Evolutionary conservation across 2,797 vertebrate species (phyloP).

Genomic region (Phrynocephalus forsythii): DNA sequence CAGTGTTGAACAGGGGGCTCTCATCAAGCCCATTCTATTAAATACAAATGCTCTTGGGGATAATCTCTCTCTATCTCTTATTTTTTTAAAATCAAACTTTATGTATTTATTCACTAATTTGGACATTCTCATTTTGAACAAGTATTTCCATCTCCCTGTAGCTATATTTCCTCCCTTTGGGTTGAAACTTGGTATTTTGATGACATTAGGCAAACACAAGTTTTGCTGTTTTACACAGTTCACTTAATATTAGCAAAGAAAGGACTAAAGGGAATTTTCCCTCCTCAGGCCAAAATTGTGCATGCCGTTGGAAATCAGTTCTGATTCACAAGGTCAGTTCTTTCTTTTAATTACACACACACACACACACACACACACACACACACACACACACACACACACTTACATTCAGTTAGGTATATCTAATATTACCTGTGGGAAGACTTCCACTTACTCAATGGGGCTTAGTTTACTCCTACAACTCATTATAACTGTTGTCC

Average conservation of each 20-base stretch:
- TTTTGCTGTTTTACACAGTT: neutral
- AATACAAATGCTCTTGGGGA: slow-evolving; percentile 18
- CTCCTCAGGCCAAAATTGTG: neutral
- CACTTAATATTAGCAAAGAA: slow-evolving; percentile 6
- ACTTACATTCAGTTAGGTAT: neutral
- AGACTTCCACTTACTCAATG: neutral
- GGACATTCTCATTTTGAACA: slow-evolving; percentile 25
- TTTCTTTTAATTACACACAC: neutral
- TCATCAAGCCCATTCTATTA: slow-evolving; percentile 28
- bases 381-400: neutral
- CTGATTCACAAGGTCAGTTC: neutral
- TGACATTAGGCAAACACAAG: neutral
- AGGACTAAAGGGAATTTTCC: neutral
- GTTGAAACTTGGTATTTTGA: neutral
- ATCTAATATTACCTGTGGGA: neutral
- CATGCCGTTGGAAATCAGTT: neutral
- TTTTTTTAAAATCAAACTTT: neutral
- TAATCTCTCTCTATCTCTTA: neutral
- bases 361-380: neutral
- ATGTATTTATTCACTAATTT: slow-evolving; percentile 11
- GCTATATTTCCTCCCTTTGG: neutral
- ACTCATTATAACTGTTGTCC: too few relatives aligned
- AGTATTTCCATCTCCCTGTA: neutral
- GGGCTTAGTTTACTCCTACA: too few relatives aligned
- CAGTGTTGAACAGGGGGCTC: slow-evolving; percentile 6